phyloP scores from a whole-genome alignment of 1,140 invertebrate species.

The Drosophila kurseongensis region DNA sequence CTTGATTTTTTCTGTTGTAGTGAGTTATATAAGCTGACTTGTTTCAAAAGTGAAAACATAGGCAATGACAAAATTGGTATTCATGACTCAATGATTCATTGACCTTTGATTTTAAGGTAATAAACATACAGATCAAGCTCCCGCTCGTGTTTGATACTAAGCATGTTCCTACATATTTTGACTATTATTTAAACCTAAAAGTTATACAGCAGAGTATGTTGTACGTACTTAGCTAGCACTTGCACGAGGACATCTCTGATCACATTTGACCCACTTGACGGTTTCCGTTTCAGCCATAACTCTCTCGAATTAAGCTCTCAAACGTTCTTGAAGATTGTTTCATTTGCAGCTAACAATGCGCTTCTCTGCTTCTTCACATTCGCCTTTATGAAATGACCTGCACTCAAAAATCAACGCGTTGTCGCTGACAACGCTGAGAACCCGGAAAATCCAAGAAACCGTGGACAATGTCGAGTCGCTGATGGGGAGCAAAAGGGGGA shows the following conservation, averaged over 20 bases:
- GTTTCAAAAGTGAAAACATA: no score
- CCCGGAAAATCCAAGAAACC: slow-evolving; percentile 46
- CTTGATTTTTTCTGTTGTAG: no score
- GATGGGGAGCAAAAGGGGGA: background rate
- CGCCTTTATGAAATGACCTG: slow-evolving; percentile 61
- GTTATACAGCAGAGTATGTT: background rate
- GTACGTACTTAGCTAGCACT: background rate
- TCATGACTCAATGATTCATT: no score
- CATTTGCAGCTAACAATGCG: slow-evolving; percentile 39
- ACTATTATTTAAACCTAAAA: background rate
- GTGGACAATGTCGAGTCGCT: slow-evolving; percentile 53
- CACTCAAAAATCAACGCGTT: slow-evolving; percentile 46
- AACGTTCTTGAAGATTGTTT: slow-evolving; percentile 32
- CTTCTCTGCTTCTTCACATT: background rate
- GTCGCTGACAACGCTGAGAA: slow-evolving; percentile 31
- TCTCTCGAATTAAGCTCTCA: slow-evolving; percentile 32
- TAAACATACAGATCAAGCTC: no score
- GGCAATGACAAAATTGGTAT: no score
- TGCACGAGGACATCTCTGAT: slow-evolving; percentile 22
- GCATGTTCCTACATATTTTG: no score
- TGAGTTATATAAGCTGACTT: no score
- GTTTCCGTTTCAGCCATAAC: slow-evolving; percentile 41
- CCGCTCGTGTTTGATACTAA: no score
- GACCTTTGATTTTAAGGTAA: no score
- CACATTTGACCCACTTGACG: slow-evolving; percentile 11